Evolutionary conservation across 2,888 invertebrate species (phyloP).

Genomic region (Pyrgus malvae): DNA sequence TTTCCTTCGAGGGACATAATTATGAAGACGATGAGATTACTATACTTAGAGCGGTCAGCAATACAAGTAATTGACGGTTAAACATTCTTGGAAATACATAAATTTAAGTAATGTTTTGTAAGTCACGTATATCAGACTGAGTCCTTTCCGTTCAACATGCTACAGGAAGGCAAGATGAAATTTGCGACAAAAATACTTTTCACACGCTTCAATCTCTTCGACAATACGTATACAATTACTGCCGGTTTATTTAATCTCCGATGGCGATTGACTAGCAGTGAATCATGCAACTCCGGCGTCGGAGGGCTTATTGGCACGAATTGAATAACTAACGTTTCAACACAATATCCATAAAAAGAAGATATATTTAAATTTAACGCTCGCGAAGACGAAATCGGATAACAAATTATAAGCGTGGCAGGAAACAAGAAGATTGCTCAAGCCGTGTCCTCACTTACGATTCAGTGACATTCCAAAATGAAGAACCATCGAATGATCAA

Average conservation of each 20-base stretch:
- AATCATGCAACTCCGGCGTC: slow-evolving; percentile 46
- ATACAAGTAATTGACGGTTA: slow-evolving; percentile 16
- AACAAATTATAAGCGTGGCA: slow-evolving; percentile 42
- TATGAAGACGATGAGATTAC: slow-evolving; percentile 14
- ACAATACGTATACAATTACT: slow-evolving; percentile 48
- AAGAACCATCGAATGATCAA: slow-evolving; percentile 39
- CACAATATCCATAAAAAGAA: slow-evolving; percentile 41
- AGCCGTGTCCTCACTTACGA: slow-evolving; percentile 50
- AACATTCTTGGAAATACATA: background rate
- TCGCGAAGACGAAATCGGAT: slow-evolving; percentile 36
- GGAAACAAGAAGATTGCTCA: slow-evolving; percentile 46
- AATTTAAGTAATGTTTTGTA: too few species aligned
- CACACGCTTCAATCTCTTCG: slow-evolving; percentile 40
- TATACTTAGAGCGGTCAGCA: slow-evolving; percentile 2
- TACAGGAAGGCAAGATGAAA: slow-evolving; percentile 41
- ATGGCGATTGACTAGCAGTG: slow-evolving; percentile 54
- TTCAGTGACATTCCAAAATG: slow-evolving; percentile 55
- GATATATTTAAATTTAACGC: slow-evolving; percentile 48
- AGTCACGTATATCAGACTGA: too few species aligned
- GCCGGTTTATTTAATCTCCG: slow-evolving; percentile 60
- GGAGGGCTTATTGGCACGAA: slow-evolving; percentile 53
- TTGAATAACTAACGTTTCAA: slow-evolving; percentile 54
- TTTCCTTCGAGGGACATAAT: slow-evolving; percentile 11
- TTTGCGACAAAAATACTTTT: slow-evolving; percentile 42
- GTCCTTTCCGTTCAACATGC: too few species aligned